Base-by-base conservation (phyloP, 2,888 invertebrate species). In the Pterostichus niger region DNA sequence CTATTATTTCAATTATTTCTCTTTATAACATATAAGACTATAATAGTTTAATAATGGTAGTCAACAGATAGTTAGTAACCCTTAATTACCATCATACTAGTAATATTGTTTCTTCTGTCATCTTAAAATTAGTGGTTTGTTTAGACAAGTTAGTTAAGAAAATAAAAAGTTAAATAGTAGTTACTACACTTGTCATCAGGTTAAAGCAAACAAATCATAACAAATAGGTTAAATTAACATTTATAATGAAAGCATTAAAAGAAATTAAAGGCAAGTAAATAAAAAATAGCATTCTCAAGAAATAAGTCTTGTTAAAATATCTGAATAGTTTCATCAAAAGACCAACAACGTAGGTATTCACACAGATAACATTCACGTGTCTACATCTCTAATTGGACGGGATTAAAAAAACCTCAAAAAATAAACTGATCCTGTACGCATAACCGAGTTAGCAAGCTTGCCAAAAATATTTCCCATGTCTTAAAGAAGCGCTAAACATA, bases 381-480 rank as follows among this genome's bases (percentile, higher is more conserved):
- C 68, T 40, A 2, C 44, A 44, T 71, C 68, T 71, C 68, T 71
- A 71, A 71, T 71, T 71, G 44, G 68, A 13, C n/a, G 64, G 64
- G 35, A 64, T 64, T 64, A 68, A 68, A 35, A 71, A 71, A 64
- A 59, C 31, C 9, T 11, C 13, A 64, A 61, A 61, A 64, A 71
- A 64, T 40, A 40, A 64, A 64, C 61, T 64, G 17, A 64, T 64
- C 15, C 64, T 31, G 64, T 64, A 13, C 64, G 7, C 40, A 64
- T 64, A 64, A 64, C 64, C 68, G 68, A 78, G 11, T 56, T 59
- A 61, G 44, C 24, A 17, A 6, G 24, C 17, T 13, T 78, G 78
- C 78, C 78, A 78, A 78, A 44, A 24, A 78, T 78, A 40, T 78
- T 78, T 61, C 24, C 17, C 78, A 78, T 78, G n/a, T 59, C 61